A percentile compares a stretch with the other conserved stretches of the same genome.
Evolutionary conservation across 2,113 vertebrate species (phyloP).

Genomic region (Pholis gunnellus): DNA sequence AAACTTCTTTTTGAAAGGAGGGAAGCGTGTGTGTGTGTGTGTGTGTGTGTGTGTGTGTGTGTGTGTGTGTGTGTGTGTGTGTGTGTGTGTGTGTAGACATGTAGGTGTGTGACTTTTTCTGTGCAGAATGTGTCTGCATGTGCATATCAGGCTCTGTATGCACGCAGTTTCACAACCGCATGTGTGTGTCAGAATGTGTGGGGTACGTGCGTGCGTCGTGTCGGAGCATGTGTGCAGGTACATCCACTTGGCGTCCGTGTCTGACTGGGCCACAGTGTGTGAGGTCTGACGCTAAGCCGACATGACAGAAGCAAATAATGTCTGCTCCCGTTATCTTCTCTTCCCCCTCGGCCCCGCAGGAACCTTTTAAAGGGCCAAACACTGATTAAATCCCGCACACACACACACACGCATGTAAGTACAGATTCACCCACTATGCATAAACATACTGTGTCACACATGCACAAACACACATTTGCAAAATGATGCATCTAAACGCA

Average conservation of each 20-base stretch:
- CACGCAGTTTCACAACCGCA: constrained; percentile 8
- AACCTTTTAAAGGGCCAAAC: constrained; percentile 85
- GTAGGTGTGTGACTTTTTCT: constrained; percentile 46
- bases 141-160: constrained; percentile 32
- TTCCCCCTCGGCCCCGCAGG: constrained; percentile 78
- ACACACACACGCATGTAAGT: constrained; percentile 34
- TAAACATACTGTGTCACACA: neutral
- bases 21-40: constrained; percentile 32
- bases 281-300: constrained; percentile 82
- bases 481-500: constrained; percentile 6
- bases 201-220: constrained; percentile 27
- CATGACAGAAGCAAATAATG: constrained; percentile 87
- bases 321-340: constrained; percentile 84
- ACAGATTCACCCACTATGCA: constrained; percentile 3
- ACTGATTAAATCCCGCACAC: constrained; percentile 59
- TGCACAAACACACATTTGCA: constrained; percentile 12
- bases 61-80: constrained; percentile 22
- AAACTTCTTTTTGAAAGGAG: constrained; percentile 30
- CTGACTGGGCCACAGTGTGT: constrained; percentile 76
- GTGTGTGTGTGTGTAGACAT: constrained; percentile 41
- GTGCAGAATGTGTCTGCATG: constrained; percentile 50
- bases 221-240: constrained; percentile 74
- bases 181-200: constrained; percentile 40
- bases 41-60: constrained; percentile 42
- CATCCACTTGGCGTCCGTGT: constrained; percentile 73